These are phyloP conservation scores for Drosophila teissieri DNA, from an alignment of 1,140 invertebrate species.

Conservation along the genomic window DNA sequence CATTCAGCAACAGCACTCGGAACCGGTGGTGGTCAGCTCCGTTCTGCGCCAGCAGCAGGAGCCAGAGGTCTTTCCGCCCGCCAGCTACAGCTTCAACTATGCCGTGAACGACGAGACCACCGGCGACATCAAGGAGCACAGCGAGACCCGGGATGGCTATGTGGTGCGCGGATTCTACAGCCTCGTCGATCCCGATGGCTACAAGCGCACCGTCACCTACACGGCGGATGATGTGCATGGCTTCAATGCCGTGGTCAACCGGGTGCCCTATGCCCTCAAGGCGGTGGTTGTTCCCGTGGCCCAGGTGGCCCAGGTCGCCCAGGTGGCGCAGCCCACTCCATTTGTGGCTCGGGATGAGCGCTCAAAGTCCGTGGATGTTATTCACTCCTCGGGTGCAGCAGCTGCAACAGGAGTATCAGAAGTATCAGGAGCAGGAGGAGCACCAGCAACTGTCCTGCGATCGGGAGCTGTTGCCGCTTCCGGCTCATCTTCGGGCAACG, in stretches of 20 bases:
- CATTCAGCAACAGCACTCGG: neutral
- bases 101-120: slow-evolving; percentile 64
- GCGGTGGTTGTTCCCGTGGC: slow-evolving; percentile 22
- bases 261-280: slow-evolving; percentile 62
- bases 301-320: slow-evolving; percentile 4
- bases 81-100: slow-evolving; percentile 64
- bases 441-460: neutral
- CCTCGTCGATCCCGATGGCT: slow-evolving; percentile 76
- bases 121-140: slow-evolving; percentile 71
- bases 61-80: slow-evolving; percentile 57
- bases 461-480: neutral
- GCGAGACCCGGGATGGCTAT: slow-evolving; percentile 63
- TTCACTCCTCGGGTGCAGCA: neutral
- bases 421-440: too few species aligned
- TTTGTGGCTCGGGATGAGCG: slow-evolving; percentile 45
- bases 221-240: slow-evolving; percentile 86
- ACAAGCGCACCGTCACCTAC: slow-evolving; percentile 86
- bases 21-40: neutral
- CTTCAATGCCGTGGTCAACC: slow-evolving; percentile 86
- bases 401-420: neutral
- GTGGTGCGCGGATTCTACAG: slow-evolving; percentile 65
- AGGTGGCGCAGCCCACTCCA: neutral
- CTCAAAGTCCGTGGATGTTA: slow-evolving; percentile 12
- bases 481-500: too few species aligned
- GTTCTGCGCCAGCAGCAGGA: slow-evolving; percentile 27